Evolutionary conservation across 2,113 vertebrate species (phyloP).

Genomic region (Dunckerocampus dactyliophorus): DNA sequence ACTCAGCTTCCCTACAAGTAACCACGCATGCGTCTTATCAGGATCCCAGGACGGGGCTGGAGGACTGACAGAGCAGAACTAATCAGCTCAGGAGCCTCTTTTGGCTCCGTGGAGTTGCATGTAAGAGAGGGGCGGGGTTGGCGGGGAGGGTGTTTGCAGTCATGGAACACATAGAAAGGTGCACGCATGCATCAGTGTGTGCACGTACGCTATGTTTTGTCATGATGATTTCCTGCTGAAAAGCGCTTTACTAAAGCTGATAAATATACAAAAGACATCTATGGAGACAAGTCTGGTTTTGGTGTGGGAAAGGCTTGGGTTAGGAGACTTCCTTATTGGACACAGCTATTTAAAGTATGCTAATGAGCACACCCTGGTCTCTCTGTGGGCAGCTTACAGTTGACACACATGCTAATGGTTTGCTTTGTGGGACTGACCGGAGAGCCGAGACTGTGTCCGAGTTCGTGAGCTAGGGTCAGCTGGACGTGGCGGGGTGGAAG

Average conservation of each 20-base stretch:
- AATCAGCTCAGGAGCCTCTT: constrained; percentile 43
- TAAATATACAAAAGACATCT: background rate
- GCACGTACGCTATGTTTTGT: background rate
- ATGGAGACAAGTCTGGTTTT: background rate
- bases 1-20: background rate
- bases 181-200: background rate
- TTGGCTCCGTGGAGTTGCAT: constrained; percentile 19
- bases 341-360: no score
- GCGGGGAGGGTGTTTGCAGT: constrained; percentile 21
- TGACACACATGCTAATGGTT: background rate
- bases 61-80: constrained; percentile 41
- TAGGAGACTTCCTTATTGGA: no score
- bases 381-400: no score
- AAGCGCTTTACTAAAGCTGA: background rate
- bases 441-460: constrained; percentile 80
- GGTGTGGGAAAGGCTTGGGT: background rate
- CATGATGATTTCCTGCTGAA: background rate
- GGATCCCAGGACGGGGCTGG: constrained; percentile 6
- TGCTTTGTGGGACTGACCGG: constrained; percentile 64
- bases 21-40: constrained; percentile 14
- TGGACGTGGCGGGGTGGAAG: constrained; percentile 69
- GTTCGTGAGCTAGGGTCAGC: constrained; percentile 77
- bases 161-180: constrained; percentile 14
- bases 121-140: constrained; percentile 15
- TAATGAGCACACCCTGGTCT: no score